A percentile compares a stretch with the other conserved stretches of the same genome.
These are phyloP conservation scores for Bembecia ichneumoniformis DNA, from an alignment of 2,888 invertebrate genomes.

Conservation along the genomic window DNA sequence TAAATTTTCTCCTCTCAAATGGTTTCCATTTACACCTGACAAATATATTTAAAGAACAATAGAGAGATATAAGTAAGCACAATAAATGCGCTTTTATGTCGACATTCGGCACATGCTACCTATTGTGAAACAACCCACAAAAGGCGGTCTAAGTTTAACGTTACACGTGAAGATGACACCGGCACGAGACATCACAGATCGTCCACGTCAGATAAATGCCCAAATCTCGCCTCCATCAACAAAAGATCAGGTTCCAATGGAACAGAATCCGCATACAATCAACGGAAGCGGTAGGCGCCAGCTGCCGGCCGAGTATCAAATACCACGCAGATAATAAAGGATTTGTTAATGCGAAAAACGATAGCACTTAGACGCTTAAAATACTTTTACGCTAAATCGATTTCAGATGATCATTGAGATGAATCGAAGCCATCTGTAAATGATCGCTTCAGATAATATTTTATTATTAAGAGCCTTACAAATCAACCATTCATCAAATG, in stretches of 20 bases:
- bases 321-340: conserved; percentile 52
- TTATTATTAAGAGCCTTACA: too few relatives aligned
- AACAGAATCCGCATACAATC: conserved; percentile 38
- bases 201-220: conserved; percentile 41
- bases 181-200: conserved; percentile 59
- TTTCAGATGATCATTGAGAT: conserved; percentile 4
- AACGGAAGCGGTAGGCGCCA: conserved; percentile 67
- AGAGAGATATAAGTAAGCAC: neutral
- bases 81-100: conserved; percentile 8
- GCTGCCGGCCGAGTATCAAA: conserved; percentile 56
- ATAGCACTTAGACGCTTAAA: conserved; percentile 43
- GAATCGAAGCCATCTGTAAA: too few relatives aligned
- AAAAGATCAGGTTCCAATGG: conserved; percentile 59
- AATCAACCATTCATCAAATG: too few relatives aligned
- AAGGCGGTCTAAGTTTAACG: conserved; percentile 37
- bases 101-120: conserved; percentile 38
- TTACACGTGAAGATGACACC: conserved; percentile 49
- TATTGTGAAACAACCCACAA: conserved; percentile 53
- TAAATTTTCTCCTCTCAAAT: too few relatives aligned
- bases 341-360: conserved; percentile 57
- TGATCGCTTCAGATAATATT: too few relatives aligned
- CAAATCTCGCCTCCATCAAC: conserved; percentile 59
- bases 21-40: too few relatives aligned
- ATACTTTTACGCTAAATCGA: conserved; percentile 65
- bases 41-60: too few relatives aligned